Evolutionary conservation across 2,113 vertebrate species (phyloP).

Genomic region (Varanus salvator): DNA sequence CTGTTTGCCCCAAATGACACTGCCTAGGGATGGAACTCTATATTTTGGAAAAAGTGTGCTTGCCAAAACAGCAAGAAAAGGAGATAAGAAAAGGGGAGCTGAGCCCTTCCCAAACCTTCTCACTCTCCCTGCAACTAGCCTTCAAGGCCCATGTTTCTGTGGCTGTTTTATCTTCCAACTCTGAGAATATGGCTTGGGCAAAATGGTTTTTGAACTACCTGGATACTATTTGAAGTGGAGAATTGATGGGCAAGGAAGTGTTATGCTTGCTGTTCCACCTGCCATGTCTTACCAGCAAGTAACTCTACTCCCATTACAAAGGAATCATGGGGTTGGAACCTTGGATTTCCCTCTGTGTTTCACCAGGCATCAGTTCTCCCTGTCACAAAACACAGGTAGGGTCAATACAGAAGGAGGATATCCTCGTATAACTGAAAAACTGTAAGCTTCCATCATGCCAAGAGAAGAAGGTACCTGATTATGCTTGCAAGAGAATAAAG

Average conservation of each 20-base stretch:
- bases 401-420: background rate
- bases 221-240: background rate
- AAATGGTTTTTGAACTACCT: background rate
- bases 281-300: background rate
- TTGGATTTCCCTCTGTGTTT: background rate
- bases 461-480: background rate
- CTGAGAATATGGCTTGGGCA: background rate
- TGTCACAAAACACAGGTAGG: background rate
- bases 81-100: background rate
- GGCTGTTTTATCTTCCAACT: background rate
- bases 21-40: no score
- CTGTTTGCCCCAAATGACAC: no score
- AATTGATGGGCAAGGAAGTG: background rate
- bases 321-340: background rate
- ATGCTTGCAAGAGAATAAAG: fast-evolving
- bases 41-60: no score
- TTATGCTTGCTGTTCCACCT: background rate
- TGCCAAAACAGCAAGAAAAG: background rate
- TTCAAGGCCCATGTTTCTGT: background rate
- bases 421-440: background rate
- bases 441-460: background rate
- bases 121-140: background rate
- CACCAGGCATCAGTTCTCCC: no score
- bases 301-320: background rate
- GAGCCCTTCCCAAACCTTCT: background rate